Evolutionary conservation across 2,888 invertebrate genomes (phyloP).

Genomic region (Nephrotoma appendiculata): DNA sequence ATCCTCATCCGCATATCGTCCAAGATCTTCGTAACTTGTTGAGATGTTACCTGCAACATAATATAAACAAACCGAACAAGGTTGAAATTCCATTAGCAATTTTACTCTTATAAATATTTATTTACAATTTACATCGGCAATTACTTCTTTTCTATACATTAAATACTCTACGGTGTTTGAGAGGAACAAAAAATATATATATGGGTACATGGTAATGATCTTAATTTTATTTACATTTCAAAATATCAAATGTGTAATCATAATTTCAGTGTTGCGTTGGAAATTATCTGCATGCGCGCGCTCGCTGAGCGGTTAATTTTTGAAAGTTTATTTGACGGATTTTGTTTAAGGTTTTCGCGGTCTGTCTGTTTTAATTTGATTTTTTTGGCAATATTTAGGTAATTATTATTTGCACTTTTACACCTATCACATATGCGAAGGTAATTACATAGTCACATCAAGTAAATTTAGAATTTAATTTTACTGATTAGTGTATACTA

Average conservation of each 20-base stretch:
- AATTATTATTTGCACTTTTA: not conserved
- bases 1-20: slow-evolving; percentile 47
- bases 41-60: slow-evolving; percentile 39
- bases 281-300: not conserved
- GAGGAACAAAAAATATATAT: not conserved
- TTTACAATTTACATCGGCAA: not conserved
- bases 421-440: too few species aligned
- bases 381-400: not conserved
- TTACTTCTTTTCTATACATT: not conserved
- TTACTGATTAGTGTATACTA: too few species aligned
- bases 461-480: too few species aligned
- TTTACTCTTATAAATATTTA: not conserved
- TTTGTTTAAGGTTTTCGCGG: not conserved
- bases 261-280: not conserved
- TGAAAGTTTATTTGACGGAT: not conserved
- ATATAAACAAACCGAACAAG: not conserved
- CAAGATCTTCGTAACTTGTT: slow-evolving; percentile 45
- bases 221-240: not conserved
- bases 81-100: not conserved
- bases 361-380: not conserved
- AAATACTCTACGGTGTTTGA: not conserved
- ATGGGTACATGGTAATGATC: not conserved
- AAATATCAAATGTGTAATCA: not conserved
- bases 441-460: too few species aligned
- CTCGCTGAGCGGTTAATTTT: not conserved